Base-by-base conservation (phyloP, 2,888 invertebrate genomes). In the Microctonus brassicae region DNA sequence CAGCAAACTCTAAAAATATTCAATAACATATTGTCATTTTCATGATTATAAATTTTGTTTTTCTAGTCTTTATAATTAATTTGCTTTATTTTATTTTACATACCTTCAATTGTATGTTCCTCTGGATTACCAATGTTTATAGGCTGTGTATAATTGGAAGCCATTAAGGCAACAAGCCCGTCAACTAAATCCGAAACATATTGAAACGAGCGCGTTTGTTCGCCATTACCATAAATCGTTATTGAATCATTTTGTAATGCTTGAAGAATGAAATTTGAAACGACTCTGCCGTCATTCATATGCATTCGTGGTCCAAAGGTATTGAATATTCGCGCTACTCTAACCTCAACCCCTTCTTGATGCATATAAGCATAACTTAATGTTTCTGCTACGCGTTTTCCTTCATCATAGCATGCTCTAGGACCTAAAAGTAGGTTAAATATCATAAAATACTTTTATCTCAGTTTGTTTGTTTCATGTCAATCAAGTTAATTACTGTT, bases 291-390 rank as follows among this genome's bases (percentile, higher is more conserved):
- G 88, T 99, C 99, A 76, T 98, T 97, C 91, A 97, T 97, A 84
- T 98, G 98, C 99, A 99, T 99, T 80, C 99, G 89, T 0, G 99
- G 99, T 0, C 99, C 99, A 85, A 97, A 99, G 0, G 99, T 99
- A 88, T 99, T 99, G 88, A 99, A 99, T 80, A 99, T 99, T 76
- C 99, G 91, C 1, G 99, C 99, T 9, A 99, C 98, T 65, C 99
- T 90, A 0, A 99, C 97, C 57, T 95, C 92, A 29, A 99, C 95
- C 62, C 95, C 95, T 87, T 99, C 99, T 90, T 99, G 98, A 84
- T 98, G 97, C 17, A 96, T 95, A 88, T 99, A 99, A 0, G 99
- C 97, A 87, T 98, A 98, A 79, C 94, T 93, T 71, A 99, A 89
- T 0, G 99, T 97, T 88, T 99, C 99, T 0, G 99, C 95, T 0